Evolutionary conservation across 2,113 vertebrate species (phyloP), one percentile per base, ranked within the genome.

Genomic region (Oncorhynchus keta): DNA sequence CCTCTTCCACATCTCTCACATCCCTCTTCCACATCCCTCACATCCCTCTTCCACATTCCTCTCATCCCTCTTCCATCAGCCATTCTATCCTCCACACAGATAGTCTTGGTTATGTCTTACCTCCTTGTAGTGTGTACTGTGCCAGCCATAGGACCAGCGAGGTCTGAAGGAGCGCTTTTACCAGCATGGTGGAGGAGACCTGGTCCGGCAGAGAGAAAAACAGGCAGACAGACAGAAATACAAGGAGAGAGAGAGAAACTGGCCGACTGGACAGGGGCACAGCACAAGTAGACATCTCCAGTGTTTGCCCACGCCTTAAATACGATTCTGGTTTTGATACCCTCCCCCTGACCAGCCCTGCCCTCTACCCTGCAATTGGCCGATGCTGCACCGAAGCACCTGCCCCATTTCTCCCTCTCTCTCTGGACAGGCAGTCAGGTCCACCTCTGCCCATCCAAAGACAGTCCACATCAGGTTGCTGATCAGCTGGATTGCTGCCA

Each of bases 61-160:
- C 3, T 70, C 18, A 11, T n/a, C 48, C 0, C 22, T 68, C 49
- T 59, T 7, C 26, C 13, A 2, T 68, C 32, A 12, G 13, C 32
- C 61, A 73, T 28, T 5, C 12, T 51, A 2, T 51, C 32, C 3
- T 28, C 32, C 61, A 73, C 13, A 30, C 59, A 11, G 20, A 62
- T 22, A 62, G 18, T 62, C 7, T 30, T 22, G 22, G 16, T 67
- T 49, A 39, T 71, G 51, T 86, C 85, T 86, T 88, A 94, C 93
- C 92, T 82, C 89, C 86, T 85, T 94, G 93, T 79, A 94, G 87
- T 75, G 90, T 91, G 83, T 74, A 75, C 81, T 90, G 87, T 72
- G 86, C 80, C 86, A 93, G 57, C 89, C 91, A 92, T 83, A 93
- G 88, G 51, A 93, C 73, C 90, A 94, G 83, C 0, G 90, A 90